A percentile compares a stretch with the other conserved stretches of the same genome.
phyloP scores from a whole-genome alignment of 1,140 invertebrate species.

The Eumeta japonica region DNA sequence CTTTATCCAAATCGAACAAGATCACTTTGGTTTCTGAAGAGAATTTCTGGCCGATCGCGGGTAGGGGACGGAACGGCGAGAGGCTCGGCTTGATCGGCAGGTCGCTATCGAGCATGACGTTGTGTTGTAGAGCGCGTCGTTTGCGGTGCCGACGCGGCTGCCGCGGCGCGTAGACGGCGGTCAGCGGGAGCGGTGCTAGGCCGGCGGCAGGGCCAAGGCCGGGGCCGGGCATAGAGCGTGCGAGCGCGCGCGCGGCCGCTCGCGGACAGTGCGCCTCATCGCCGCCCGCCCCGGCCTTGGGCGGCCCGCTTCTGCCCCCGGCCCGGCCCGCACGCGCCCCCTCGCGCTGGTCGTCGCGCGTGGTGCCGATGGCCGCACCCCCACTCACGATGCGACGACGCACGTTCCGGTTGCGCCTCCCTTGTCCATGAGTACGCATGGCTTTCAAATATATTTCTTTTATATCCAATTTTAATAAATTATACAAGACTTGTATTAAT shows the following conservation, averaged over 20 bases:
- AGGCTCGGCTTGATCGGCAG: slow-evolving; percentile 35
- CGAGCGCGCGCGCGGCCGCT: slow-evolving; percentile 21
- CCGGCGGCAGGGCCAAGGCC: slow-evolving; percentile 38
- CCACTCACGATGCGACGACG: no score
- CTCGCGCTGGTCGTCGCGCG: slow-evolving; percentile 23
- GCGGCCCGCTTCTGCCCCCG: slow-evolving; percentile 15
- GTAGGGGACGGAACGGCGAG: slow-evolving; percentile 48
- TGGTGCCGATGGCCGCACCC: no score
- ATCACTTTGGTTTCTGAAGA: slow-evolving; percentile 40
- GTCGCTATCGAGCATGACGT: slow-evolving; percentile 43
- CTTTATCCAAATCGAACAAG: slow-evolving; percentile 34
- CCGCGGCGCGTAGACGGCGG: slow-evolving; percentile 48
- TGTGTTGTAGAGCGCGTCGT: slow-evolving; percentile 36
- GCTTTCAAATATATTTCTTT: no score
- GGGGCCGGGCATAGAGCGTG: slow-evolving; percentile 37
- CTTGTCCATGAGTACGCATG: no score
- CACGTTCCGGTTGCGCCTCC: no score
- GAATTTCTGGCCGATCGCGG: slow-evolving; percentile 43
- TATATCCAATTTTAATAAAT: no score
- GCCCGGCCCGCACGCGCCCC: slow-evolving; percentile 21
- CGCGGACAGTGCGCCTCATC: slow-evolving; percentile 35
- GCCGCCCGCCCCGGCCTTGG: slow-evolving; percentile 29
- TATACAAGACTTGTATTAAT: no score
- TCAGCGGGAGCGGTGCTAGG: slow-evolving; percentile 43
- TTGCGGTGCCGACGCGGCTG: slow-evolving; percentile 31